phyloP scores from a whole-genome alignment of 1,140 invertebrate species.

The Drosophila sp. region DNA sequence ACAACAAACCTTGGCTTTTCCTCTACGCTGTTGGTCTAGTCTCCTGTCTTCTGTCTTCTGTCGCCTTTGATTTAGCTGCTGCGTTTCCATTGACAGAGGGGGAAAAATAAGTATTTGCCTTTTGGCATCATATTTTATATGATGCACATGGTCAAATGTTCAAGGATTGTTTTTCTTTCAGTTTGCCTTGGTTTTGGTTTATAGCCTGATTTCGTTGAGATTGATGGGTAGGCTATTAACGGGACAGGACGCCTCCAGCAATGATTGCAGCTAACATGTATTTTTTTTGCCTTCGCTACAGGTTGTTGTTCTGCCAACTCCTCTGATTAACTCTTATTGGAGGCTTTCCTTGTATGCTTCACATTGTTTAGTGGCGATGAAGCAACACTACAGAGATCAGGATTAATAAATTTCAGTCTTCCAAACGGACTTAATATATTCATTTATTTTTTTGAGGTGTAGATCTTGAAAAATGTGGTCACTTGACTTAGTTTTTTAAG shows the following conservation, averaged over 20 bases:
- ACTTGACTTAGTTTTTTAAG: too few relatives aligned
- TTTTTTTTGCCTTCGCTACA: background rate
- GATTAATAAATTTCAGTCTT: too few relatives aligned
- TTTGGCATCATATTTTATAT: slow-evolving; percentile 45
- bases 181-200: background rate
- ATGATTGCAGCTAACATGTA: slow-evolving; percentile 1
- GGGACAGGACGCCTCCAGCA: background rate
- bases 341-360: too few relatives aligned
- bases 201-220: slow-evolving; percentile 20
- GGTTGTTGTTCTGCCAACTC: background rate
- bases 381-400: too few relatives aligned
- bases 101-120: slow-evolving; percentile 23
- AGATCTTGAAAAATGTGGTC: too few relatives aligned
- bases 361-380: too few relatives aligned
- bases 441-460: too few relatives aligned
- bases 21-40: background rate
- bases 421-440: too few relatives aligned
- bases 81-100: background rate
- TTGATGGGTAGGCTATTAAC: slow-evolving; percentile 49
- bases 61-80: slow-evolving; percentile 33
- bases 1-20: too few relatives aligned
- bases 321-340: too few relatives aligned
- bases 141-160: slow-evolving; percentile 15
- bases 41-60: too few relatives aligned
- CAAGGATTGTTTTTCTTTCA: slow-evolving; percentile 5